These are phyloP conservation scores for Castor canadensis DNA, from an alignment of 2,113 vertebrate genomes.

Conservation along the genomic window DNA sequence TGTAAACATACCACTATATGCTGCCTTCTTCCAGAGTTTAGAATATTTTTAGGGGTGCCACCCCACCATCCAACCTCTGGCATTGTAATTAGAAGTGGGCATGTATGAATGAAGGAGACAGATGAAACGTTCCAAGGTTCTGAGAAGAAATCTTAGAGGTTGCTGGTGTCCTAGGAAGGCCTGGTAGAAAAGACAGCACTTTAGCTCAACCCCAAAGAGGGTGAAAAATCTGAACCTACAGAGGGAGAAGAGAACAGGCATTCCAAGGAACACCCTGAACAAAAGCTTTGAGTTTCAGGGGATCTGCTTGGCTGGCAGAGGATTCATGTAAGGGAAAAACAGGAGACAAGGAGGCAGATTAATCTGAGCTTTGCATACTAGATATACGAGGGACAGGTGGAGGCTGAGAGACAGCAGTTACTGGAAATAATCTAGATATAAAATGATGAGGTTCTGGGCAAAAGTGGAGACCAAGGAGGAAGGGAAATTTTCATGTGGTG, in stretches of 20 bases:
- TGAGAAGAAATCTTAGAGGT: neutral
- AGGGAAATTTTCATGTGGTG: neutral
- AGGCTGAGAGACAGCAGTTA: neutral
- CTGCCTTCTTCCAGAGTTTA: neutral
- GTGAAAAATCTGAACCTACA: neutral
- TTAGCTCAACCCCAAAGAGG: neutral
- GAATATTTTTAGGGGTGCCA: neutral
- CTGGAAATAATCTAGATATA: neutral
- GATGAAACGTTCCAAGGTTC: neutral
- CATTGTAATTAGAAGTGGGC: neutral
- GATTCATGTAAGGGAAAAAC: neutral
- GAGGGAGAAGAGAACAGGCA: neutral
- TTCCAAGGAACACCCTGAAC: neutral
- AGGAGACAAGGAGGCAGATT: neutral
- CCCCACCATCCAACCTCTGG: neutral
- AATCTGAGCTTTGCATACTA: neutral
- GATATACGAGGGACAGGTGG: neutral
- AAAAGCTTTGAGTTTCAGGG: neutral
- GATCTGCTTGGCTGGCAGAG: neutral
- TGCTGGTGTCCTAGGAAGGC: neutral
- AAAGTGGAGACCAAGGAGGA: neutral
- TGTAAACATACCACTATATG: neutral
- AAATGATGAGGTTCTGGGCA: neutral
- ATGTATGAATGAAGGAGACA: neutral
- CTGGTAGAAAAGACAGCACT: neutral